Base-by-base conservation (phyloP, 2,888 invertebrate species). In the Ganaspis brasiliensis region DNA sequence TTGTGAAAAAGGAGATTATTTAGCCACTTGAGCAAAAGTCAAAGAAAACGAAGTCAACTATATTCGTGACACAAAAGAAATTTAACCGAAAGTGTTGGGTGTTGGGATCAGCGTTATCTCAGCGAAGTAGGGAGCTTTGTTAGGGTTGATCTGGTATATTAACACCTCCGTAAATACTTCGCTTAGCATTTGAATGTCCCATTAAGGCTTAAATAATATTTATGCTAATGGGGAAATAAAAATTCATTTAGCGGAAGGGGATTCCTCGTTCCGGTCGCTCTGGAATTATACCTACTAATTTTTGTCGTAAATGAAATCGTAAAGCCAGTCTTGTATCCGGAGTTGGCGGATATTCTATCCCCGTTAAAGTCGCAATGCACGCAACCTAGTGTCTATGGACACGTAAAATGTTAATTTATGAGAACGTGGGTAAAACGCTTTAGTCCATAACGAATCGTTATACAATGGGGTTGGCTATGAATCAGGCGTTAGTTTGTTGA, bases 121-220 rank as follows among this genome's bases (percentile, higher is more conserved):
- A 76, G 61, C 72, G 78, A 74, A 67, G 40, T 72, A 57, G 73
- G 61, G 26, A 67, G 76, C 70, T 72, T 52, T 52, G 19, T 52
- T 67, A 74, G 74, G 75, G 78, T 56, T 77, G 79, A 81, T 78
- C 73, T 75, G 40, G 74, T 57, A 80, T 79, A 78, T 82, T 82
- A 81, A 81, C 75, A 79, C 77, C 77, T 35, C 70, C 80, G 80
- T 82, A 82, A 82, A 82, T 82, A 80, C 74, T 75, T 72, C 70
- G 81, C 78, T 82, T 80, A 80, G 79, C 81, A 82, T 81, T 73
- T 75, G 80, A 82, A 81, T 81, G 81, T 76, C 79, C 81, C 77
- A 81, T 82, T 82, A 81, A 79, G 74, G 81, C 77, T 81, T 82
- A 80, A 81, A 82, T 82, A 82, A 82, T 82, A 82, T 82, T 82